Conservation (phyloP, 2,113 vertebrate genomes). For the Alosa alosa region DNA sequence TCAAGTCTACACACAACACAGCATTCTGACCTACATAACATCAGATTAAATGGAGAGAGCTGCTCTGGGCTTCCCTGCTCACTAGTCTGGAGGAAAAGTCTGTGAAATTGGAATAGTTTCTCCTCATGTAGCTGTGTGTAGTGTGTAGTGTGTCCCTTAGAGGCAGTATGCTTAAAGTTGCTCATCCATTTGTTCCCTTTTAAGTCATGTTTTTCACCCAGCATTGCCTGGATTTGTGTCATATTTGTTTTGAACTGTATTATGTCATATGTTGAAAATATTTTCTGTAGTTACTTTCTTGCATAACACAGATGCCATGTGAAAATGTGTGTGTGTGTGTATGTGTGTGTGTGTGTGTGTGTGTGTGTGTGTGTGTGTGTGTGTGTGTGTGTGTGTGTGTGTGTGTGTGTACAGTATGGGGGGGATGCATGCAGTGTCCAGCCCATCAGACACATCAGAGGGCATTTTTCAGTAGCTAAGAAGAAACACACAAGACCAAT, state of each 20-base stretch:
- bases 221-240: neutral
- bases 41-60: neutral
- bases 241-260: neutral
- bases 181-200: neutral
- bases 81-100: neutral
- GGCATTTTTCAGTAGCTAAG: neutral
- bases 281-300: neutral
- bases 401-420: no score
- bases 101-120: neutral
- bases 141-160: neutral
- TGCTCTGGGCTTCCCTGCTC: neutral
- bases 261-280: neutral
- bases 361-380: no score
- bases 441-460: neutral
- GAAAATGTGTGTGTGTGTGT: neutral
- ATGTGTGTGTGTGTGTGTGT: no score
- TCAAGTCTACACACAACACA: constrained; percentile 3
- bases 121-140: neutral
- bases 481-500: neutral
- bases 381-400: no score
- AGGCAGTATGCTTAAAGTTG: neutral
- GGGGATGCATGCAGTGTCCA: neutral
- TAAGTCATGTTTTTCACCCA: neutral
- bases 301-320: neutral
- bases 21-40: constrained; percentile 32